Conservation (phyloP, 2,797 vertebrate species). For the Carcharodon carcharias region DNA sequence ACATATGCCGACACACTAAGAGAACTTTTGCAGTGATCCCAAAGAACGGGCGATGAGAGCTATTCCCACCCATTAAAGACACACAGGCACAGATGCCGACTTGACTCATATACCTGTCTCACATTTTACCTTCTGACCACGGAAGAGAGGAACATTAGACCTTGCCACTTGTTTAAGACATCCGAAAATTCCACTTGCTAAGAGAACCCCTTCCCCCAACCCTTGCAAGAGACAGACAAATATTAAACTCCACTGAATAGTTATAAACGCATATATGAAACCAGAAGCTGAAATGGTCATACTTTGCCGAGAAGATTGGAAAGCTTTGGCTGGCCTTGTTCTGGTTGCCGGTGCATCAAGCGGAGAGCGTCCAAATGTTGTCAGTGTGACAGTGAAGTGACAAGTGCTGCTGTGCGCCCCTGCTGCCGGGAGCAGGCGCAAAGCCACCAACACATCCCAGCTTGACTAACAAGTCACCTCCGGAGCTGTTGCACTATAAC, state of each 20-base stretch:
- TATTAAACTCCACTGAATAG: not conserved
- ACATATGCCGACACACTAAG: too few relatives aligned
- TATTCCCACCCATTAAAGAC: not conserved
- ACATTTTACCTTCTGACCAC: not conserved
- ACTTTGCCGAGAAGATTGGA: not conserved
- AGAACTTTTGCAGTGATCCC: not conserved
- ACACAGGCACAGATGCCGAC: not conserved
- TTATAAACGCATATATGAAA: not conserved
- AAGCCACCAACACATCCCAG: not conserved
- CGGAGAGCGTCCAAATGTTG: not conserved
- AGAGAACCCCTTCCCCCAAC: not conserved
- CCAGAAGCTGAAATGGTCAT: not conserved
- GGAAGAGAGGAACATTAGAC: not conserved
- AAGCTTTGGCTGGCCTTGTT: not conserved
- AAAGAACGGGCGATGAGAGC: not conserved
- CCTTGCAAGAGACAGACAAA: not conserved
- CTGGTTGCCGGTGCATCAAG: not conserved
- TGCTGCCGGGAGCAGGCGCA: conserved; percentile 17
- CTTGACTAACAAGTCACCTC: conserved; percentile 1
- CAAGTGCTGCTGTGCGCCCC: not conserved
- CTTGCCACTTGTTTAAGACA: not conserved
- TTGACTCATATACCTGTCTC: not conserved
- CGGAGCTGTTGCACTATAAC: not conserved
- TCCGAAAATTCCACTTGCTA: not conserved
- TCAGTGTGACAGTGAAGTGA: not conserved